A percentile compares a stretch with the other conserved stretches of the same genome.
phyloP scores from a whole-genome alignment of 2,113 vertebrate genomes.

The Odobenus rosmarus region DNA sequence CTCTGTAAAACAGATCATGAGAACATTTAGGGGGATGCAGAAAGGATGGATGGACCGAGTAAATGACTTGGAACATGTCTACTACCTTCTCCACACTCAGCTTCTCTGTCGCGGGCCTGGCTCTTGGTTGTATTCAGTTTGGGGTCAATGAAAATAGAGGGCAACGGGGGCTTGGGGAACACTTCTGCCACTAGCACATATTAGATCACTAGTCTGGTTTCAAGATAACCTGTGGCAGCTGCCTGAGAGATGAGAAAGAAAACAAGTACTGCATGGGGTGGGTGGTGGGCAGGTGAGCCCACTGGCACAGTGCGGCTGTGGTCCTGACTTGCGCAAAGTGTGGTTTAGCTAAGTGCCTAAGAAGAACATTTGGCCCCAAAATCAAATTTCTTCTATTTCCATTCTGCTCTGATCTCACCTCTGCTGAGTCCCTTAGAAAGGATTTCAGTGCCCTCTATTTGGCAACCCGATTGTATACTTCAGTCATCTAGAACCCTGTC shows the following conservation, averaged over 20 bases:
- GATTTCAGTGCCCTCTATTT: background rate
- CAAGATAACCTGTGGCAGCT: background rate
- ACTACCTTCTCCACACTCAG: background rate
- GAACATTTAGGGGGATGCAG: background rate
- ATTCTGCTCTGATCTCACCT: conserved; percentile 1
- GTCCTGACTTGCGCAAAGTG: background rate
- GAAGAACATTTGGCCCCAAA: background rate
- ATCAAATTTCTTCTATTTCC: background rate
- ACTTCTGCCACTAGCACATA: background rate
- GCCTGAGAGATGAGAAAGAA: background rate
- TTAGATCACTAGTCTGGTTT: background rate
- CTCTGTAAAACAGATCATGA: background rate
- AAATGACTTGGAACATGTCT: accelerated
- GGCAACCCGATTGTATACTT: background rate
- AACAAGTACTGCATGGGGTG: background rate
- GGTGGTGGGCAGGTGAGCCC: accelerated
- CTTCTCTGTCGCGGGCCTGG: background rate
- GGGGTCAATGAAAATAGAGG: background rate
- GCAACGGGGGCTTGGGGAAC: background rate
- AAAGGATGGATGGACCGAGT: background rate
- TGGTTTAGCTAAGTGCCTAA: background rate
- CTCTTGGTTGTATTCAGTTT: background rate
- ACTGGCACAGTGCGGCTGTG: no score
- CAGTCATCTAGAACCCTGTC: background rate
- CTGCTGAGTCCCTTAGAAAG: background rate